These are phyloP conservation scores for Carassius carassius DNA, from an alignment of 2,113 vertebrate species.

Conservation along the genomic window DNA sequence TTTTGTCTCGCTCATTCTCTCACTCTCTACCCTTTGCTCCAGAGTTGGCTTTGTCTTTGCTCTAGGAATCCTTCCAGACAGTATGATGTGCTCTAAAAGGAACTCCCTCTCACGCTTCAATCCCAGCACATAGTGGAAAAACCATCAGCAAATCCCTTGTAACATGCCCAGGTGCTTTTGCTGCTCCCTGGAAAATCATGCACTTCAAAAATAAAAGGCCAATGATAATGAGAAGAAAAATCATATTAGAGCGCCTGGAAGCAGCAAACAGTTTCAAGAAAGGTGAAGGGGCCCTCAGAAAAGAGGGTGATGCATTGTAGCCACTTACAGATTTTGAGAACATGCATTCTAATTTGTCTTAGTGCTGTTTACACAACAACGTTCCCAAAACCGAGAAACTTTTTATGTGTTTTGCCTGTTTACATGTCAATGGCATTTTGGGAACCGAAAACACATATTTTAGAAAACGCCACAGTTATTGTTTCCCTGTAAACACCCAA, in stretches of 20 bases:
- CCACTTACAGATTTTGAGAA: background rate
- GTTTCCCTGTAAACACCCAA: too few species aligned
- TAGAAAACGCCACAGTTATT: too few species aligned
- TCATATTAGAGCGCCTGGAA: slow-evolving; percentile 5
- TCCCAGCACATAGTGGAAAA: slow-evolving; percentile 33
- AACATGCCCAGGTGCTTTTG: slow-evolving; percentile 33
- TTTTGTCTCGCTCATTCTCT: background rate
- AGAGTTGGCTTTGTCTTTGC: slow-evolving; percentile 25
- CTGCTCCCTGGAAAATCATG: background rate
- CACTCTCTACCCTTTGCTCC: background rate
- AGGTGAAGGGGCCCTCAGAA: background rate
- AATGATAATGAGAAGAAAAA: slow-evolving; percentile 11
- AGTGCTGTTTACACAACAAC: too few species aligned
- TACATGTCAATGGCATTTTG: too few species aligned
- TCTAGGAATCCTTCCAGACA: slow-evolving; percentile 49
- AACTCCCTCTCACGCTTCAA: slow-evolving; percentile 45
- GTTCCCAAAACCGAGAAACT: too few species aligned
- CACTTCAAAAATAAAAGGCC: slow-evolving; percentile 31
- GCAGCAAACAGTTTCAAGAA: background rate
- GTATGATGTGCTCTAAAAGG: slow-evolving; percentile 51
- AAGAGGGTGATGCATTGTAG: background rate
- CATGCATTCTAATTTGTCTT: background rate
- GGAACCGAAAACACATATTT: too few species aligned
- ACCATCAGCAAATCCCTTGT: slow-evolving; percentile 32
- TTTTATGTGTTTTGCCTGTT: too few species aligned